These are phyloP conservation scores for Eurystomus glaucurus DNA, from an alignment of 2,797 vertebrate genomes.

Conservation along the genomic window DNA sequence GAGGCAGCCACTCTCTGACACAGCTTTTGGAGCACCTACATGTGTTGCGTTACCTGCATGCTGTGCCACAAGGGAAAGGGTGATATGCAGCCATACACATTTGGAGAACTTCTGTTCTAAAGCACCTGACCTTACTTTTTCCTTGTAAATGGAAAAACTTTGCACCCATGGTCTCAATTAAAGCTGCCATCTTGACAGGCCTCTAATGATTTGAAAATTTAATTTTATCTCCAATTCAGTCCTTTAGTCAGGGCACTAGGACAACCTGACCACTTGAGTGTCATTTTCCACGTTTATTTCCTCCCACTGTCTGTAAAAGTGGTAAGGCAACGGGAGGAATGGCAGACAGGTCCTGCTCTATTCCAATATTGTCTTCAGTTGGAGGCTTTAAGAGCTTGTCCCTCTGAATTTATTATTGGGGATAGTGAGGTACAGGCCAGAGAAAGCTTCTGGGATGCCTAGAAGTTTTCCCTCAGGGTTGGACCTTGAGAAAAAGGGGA, in stretches of 20 bases:
- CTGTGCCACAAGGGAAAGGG: not conserved
- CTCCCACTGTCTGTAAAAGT: not conserved
- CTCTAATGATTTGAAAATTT: not conserved
- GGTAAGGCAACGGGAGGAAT: not conserved
- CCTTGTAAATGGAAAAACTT: not conserved
- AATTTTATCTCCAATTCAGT: not conserved
- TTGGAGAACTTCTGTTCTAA: not conserved
- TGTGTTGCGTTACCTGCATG: accelerated
- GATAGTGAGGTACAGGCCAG: not conserved
- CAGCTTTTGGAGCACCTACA: not conserved
- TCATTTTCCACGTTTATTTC: not conserved
- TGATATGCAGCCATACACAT: not conserved
- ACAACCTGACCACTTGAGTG: not conserved
- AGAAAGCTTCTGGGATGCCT: not conserved
- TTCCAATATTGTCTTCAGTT: not conserved
- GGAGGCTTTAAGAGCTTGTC: not conserved
- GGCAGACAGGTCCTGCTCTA: not conserved
- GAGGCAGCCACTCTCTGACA: slow-evolving; percentile 20
- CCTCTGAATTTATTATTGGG: not conserved
- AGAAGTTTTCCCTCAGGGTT: not conserved
- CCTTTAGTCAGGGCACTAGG: not conserved
- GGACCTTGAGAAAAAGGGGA: not conserved
- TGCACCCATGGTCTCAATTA: not conserved
- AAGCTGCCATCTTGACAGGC: not conserved
- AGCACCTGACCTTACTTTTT: not conserved